Base-by-base conservation (phyloP, 2,113 vertebrate genomes). In the Calidris pugnax region DNA sequence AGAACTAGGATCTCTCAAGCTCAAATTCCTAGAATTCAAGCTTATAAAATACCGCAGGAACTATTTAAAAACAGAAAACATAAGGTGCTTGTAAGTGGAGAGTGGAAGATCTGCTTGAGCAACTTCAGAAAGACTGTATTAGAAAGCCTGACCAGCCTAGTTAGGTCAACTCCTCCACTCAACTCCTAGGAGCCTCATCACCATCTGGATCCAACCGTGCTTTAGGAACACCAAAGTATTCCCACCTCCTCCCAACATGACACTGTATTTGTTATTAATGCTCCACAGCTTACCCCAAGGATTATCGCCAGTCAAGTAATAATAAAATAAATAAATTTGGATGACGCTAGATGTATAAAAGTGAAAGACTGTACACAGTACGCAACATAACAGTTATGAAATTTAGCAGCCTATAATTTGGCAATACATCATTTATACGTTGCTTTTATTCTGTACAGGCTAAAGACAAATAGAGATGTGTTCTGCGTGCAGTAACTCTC, bases 331-430 rank as follows among this genome's bases (percentile, higher is more conserved):
- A 73, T 69, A 84, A 89, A 68, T 89, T 7, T 45, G 24, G 30
- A 48, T 91, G 35, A 93, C 45, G 67, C 43, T 75, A 82, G 53
- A 76, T 56, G 33, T 45, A 59, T 23, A 64, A 39, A 85, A 89
- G 26, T 67, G 28, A 89, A 91, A 95, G 79, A 90, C 0, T 50
- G 17, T 37, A 93, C 66, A 51, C 33, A 73, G 27, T 24, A 79
- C 39, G 67, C 68, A 95, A 63, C 35, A 53, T 69, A 72, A 74
- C 37, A 85, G 84, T 87, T 96, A 89, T 19, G 17, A 87, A 96
- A 95, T 82, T 96, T 91, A 95, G 76, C 73, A 79, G 69, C 53
- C 80, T 79, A 14, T 93, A 96, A 97, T 95, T 95, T 87, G 72
- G 59, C 56, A 88, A 66, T 84, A 77, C 23, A 88, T 90, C 86